These are phyloP conservation scores for Epizoanthus stellaris DNA, from an alignment of 92 coral and sea anemone species.

Conservation along the genomic window DNA sequence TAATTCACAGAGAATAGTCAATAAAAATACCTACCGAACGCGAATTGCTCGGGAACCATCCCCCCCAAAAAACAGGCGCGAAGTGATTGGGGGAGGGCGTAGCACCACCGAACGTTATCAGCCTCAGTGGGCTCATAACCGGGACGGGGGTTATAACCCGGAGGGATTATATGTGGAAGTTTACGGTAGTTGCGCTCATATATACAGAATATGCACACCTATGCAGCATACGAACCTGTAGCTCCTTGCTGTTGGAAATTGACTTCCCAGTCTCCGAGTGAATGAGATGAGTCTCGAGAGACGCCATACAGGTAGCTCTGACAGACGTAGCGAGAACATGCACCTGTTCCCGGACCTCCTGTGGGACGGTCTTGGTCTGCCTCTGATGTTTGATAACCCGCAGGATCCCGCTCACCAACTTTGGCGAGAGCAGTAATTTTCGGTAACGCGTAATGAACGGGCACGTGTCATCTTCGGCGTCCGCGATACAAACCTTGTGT, in stretches of 20 bases:
- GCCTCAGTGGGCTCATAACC: too few species aligned
- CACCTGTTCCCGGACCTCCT: constrained; percentile 84
- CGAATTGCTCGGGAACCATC: too few species aligned
- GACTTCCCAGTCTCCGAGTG: constrained; percentile 79
- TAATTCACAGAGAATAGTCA: too few species aligned
- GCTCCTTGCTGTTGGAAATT: constrained; percentile 75
- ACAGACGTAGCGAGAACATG: constrained; percentile 73
- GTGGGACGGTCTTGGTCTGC: constrained; percentile 86
- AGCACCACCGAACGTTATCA: too few species aligned
- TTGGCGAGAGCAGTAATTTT: constrained; percentile 77
- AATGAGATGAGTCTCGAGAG: constrained; percentile 81
- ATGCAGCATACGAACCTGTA: constrained; percentile 13
- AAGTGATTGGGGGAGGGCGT: too few species aligned
- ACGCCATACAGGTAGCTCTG: constrained; percentile 83
- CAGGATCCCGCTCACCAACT: constrained; percentile 81
- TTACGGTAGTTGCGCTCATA: too few species aligned
- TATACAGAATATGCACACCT: too few species aligned
- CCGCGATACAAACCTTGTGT: constrained; percentile 83
- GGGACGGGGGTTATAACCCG: too few species aligned
- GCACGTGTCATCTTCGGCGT: constrained; percentile 65
- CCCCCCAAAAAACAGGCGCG: too few species aligned
- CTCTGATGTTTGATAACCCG: constrained; percentile 91
- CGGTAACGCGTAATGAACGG: constrained; percentile 79
- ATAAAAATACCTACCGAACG: too few species aligned
- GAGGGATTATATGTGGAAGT: too few species aligned